Conservation (phyloP, 2,888 invertebrate species). For the Hirtodrosophila alboralis region DNA sequence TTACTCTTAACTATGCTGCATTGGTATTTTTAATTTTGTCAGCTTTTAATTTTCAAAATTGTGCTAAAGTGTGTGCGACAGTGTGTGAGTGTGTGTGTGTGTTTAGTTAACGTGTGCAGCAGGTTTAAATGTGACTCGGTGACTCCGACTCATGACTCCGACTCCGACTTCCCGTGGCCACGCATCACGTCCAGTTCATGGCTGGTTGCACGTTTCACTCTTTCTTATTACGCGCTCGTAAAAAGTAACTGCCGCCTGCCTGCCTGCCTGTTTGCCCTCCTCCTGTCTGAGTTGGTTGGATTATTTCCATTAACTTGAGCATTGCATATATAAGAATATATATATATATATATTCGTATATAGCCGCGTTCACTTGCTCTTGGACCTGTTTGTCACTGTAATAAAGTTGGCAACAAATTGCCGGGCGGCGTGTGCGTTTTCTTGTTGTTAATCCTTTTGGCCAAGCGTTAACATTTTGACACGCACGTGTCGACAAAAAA, state of each 20-base stretch:
- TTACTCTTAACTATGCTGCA: constrained; percentile 20
- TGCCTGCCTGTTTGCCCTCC: too few relatives aligned
- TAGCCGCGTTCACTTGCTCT: constrained; percentile 11
- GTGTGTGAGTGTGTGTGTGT: constrained; percentile 26
- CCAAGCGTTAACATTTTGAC: constrained; percentile 65
- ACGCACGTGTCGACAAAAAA: constrained; percentile 71
- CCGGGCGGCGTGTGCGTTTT: constrained; percentile 41
- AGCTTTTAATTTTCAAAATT: constrained; percentile 55
- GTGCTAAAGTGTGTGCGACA: neutral
- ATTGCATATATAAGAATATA: constrained; percentile 36
- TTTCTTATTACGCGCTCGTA: constrained; percentile 78
- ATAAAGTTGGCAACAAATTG: constrained; percentile 79
- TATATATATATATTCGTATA: constrained; percentile 5
- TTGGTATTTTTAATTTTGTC: constrained; percentile 71
- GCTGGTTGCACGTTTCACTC: constrained; percentile 68
- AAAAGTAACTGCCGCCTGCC: constrained; percentile 67
- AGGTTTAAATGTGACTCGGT: too few relatives aligned
- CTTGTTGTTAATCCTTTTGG: constrained; percentile 59
- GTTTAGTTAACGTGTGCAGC: constrained; percentile 48
- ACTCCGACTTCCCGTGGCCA: constrained; percentile 35
- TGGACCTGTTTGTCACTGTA: constrained; percentile 71
- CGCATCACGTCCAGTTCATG: constrained; percentile 64
- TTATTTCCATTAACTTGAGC: constrained; percentile 76
- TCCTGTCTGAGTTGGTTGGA: constrained; percentile 42
- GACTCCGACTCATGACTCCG: too few relatives aligned